These are phyloP conservation scores for Pantherophis vulpinus DNA, from an alignment of 2,797 vertebrate genomes.

Conservation along the genomic window DNA sequence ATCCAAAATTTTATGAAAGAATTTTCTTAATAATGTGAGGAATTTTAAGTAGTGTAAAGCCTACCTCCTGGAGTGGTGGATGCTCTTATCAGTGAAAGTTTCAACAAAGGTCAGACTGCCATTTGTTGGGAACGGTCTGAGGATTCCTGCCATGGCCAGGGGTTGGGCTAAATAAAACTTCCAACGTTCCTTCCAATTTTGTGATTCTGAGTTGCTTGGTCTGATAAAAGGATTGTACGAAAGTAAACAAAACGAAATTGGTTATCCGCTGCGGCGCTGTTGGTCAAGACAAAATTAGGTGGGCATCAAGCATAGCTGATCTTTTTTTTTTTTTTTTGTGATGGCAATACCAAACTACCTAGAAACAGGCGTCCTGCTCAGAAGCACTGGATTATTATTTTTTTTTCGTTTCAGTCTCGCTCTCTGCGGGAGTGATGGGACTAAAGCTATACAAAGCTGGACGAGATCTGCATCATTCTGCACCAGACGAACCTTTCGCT, in stretches of 20 bases:
- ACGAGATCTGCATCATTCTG: not conserved
- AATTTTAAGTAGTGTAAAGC: no score
- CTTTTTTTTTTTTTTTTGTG: not conserved
- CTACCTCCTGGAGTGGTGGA: no score
- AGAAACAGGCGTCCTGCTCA: not conserved
- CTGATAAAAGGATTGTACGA: not conserved
- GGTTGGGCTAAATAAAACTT: not conserved
- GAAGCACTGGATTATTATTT: not conserved
- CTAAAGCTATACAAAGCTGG: not conserved
- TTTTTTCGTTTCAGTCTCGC: not conserved
- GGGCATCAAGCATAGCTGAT: not conserved
- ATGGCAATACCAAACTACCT: not conserved
- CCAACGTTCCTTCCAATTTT: not conserved
- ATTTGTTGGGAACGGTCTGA: no score
- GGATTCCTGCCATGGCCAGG: no score
- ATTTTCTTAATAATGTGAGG: no score
- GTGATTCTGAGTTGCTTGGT: not conserved
- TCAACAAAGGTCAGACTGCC: no score
- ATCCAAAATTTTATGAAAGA: no score
- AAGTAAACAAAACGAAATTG: not conserved
- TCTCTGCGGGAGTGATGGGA: not conserved
- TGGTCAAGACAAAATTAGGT: not conserved
- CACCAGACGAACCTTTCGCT: not conserved
- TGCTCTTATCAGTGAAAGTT: no score
- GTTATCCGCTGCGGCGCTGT: not conserved